These are phyloP conservation scores for Poliocrania exsul DNA, from an alignment of 2,797 vertebrate species.

Conservation along the genomic window DNA sequence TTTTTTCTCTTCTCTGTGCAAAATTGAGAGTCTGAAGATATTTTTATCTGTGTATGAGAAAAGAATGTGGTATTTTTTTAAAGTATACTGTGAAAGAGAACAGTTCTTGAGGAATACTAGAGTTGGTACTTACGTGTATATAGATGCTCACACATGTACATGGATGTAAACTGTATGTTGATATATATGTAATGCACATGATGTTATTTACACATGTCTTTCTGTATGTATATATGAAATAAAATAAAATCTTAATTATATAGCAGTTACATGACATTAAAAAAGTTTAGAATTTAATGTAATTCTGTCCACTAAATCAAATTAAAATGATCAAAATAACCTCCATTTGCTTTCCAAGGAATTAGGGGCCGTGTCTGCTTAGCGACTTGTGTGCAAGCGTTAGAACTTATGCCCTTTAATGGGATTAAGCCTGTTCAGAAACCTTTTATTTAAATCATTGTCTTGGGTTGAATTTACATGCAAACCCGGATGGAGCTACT, in stretches of 20 bases:
- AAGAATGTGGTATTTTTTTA: not conserved
- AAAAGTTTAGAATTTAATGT: not conserved
- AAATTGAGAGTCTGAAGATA: not conserved
- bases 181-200: not conserved
- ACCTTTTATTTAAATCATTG: not conserved
- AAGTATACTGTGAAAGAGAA: not conserved
- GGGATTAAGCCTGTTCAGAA: not conserved
- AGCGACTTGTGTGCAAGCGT: not conserved
- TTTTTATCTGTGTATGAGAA: not conserved
- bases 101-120: not conserved
- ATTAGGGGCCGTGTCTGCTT: not conserved
- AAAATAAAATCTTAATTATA: not conserved
- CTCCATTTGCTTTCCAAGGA: not conserved
- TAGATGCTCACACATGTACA: not conserved
- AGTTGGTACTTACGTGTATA: not conserved
- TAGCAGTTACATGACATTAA: not conserved
- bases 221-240: not conserved
- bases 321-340: not conserved
- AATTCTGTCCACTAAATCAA: not conserved
- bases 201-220: not conserved
- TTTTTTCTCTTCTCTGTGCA: not conserved
- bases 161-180: not conserved
- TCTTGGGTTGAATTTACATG: not conserved
- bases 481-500: not conserved
- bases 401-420: not conserved